Evolutionary conservation across 1,140 invertebrate genomes (phyloP).

Genomic region (Cherax destructor): DNA sequence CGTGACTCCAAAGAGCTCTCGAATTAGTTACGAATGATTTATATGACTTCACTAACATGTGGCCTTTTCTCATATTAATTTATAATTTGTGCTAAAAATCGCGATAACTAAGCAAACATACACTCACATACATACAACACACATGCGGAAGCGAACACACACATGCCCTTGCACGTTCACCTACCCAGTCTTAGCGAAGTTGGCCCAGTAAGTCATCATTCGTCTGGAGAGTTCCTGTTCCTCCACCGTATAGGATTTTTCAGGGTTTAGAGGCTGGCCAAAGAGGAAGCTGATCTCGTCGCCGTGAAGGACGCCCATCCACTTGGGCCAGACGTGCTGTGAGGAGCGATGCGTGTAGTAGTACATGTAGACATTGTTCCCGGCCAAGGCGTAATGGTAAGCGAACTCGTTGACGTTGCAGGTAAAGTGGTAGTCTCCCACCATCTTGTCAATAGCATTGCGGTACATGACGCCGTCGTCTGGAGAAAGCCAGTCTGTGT

Average conservation of each 20-base stretch:
- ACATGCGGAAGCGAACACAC: not conserved
- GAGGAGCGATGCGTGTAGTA: conserved; percentile 93
- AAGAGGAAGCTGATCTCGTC: conserved; percentile 97
- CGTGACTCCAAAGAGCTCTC: no score
- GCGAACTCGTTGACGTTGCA: conserved; percentile 95
- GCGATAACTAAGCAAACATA: not conserved
- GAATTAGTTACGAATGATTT: no score
- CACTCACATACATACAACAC: not conserved
- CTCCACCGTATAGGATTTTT: conserved; percentile 84
- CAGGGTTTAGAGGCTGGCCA: conserved; percentile 90
- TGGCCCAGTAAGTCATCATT: conserved; percentile 96
- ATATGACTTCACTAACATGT: no score
- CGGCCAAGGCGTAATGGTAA: conserved; percentile 88
- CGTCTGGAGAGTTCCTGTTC: conserved; percentile 88
- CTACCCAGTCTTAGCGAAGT: conserved; percentile 96
- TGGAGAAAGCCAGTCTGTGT: conserved; percentile 93
- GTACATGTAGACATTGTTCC: conserved; percentile 95
- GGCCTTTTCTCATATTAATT: no score
- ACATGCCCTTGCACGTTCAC: conserved; percentile 55
- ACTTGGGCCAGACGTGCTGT: conserved; percentile 92
- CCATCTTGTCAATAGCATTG: conserved; percentile 92
- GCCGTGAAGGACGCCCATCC: conserved; percentile 97
- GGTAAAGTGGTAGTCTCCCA: conserved; percentile 98
- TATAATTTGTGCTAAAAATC: no score
- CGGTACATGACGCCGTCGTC: conserved; percentile 89